These are phyloP conservation scores for Rhinella marina DNA, from an alignment of 2,797 vertebrate genomes.

Conservation along the genomic window DNA sequence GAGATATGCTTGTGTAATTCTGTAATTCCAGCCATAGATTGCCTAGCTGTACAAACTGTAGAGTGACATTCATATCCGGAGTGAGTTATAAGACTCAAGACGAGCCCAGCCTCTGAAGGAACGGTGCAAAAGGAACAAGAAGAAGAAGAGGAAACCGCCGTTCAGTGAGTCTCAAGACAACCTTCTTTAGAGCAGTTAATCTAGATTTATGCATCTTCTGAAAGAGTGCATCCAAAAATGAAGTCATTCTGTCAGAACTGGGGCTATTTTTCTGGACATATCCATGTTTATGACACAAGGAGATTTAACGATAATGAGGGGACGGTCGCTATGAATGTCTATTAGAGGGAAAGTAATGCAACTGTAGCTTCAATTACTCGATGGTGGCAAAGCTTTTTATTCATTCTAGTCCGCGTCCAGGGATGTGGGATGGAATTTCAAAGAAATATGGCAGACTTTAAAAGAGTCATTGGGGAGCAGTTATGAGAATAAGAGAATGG, in stretches of 20 bases:
- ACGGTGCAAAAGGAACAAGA: neutral
- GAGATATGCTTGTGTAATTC: slow-evolving; percentile 77
- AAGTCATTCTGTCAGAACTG: neutral
- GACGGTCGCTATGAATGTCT: slow-evolving; percentile 5
- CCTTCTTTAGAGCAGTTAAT: slow-evolving; percentile 7
- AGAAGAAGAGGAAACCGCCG: neutral
- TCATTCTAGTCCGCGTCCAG: neutral
- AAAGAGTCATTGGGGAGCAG: slow-evolving; percentile 4
- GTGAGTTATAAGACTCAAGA: neutral
- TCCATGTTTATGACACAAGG: neutral
- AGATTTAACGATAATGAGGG: slow-evolving; percentile 12
- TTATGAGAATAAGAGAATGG: slow-evolving; percentile 11
- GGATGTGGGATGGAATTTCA: slow-evolving; percentile 16
- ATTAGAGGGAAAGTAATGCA: neutral
- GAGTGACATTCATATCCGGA: neutral
- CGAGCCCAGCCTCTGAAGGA: neutral
- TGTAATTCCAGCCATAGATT: slow-evolving; percentile 69
- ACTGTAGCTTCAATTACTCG: neutral
- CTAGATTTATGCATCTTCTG: neutral
- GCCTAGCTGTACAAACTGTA: slow-evolving; percentile 40
- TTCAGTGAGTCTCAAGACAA: neutral
- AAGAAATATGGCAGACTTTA: slow-evolving; percentile 18
- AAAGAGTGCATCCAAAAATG: neutral
- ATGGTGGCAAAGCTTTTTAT: slow-evolving; percentile 13
- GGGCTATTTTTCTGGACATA: neutral